Base-by-base conservation (phyloP, 2,113 vertebrate genomes). In the Hyla sarda region DNA sequence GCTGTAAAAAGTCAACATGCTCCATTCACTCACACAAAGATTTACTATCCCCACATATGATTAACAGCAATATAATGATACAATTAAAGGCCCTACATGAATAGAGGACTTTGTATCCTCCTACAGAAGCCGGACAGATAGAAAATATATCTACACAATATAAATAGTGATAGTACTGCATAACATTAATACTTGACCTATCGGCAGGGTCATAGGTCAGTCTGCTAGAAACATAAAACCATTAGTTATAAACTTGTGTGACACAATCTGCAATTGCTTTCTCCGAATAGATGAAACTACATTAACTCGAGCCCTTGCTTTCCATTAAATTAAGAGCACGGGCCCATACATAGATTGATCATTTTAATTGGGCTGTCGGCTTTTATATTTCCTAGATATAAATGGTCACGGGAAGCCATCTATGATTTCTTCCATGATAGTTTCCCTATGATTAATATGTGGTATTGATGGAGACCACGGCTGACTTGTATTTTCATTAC, bases 291-390 rank as follows among this genome's bases (percentile, higher is more conserved):
- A 84, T 62, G 28, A 75, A 84, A 62, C 71, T 50, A 28, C 69
- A 83, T 83, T 83, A 73, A 41, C 48, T 30, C 47, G 48, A 73
- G 67, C 67, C 16, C 34, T 84, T 41, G 54, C 52, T 84, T 45
- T 58, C 48, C 34, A 62, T 75, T 62, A 60, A 84, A 84, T 84
- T 84, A 84, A 73, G 56, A 47, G 67, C n/a, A 62, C 17, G 25
- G 50, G 34, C 14, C 72, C 71, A 48, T 75, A 34, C 23, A 25
- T 7, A 75, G 52, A 84, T 84, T 76, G 23, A 75, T 84, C 82
- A 84, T 84, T 84, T 75, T 75, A 84, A 84, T 76, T 84, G 71
- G 52, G 72, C 17, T 84, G 72, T 60, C 82, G 41, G 23, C 28
- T 83, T 83, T 74, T 41, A 73, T 69, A 72, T 56, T 74, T 74